phyloP scores from a whole-genome alignment of 1,140 invertebrate genomes.

The Scaptomyza pallida region DNA sequence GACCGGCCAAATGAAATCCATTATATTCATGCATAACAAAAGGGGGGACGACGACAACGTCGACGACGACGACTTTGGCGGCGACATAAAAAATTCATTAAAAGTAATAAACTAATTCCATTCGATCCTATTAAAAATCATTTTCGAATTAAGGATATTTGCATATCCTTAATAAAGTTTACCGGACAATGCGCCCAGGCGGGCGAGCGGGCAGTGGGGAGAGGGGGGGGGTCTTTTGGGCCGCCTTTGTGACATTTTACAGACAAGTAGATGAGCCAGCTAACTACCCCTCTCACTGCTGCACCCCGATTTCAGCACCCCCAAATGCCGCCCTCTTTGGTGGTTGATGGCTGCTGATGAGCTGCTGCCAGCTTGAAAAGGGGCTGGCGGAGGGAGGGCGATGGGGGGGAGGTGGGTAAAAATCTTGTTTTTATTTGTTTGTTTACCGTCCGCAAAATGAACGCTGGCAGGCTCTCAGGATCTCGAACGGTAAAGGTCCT shows the following conservation, averaged over 20 bases:
- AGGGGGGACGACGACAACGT: constrained; percentile 16
- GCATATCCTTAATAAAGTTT: constrained; percentile 84
- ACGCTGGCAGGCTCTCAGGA: constrained; percentile 48
- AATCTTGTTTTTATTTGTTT: constrained; percentile 83
- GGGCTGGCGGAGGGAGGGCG: not conserved
- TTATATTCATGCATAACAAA: constrained; percentile 76
- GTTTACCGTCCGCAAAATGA: constrained; percentile 82
- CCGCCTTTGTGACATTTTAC: constrained; percentile 77
- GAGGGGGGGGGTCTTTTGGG: not conserved
- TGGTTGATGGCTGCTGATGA: constrained; percentile 76
- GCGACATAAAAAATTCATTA: constrained; percentile 84
- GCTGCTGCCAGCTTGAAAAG: constrained; percentile 12
- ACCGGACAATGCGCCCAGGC: constrained; percentile 58
- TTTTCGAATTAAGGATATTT: constrained; percentile 84
- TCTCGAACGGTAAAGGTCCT: not conserved
- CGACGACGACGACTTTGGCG: constrained; percentile 25
- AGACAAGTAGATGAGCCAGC: constrained; percentile 73
- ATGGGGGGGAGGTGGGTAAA: too few species aligned
- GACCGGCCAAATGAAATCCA: constrained; percentile 57
- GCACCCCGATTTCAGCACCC: not conserved
- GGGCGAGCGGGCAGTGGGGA: not conserved
- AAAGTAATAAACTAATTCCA: constrained; percentile 84
- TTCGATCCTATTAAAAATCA: constrained; percentile 84
- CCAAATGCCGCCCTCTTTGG: constrained; percentile 38
- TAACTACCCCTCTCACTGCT: constrained; percentile 20